Conservation (phyloP, 2,113 vertebrate species). For the Chauna torquata region DNA sequence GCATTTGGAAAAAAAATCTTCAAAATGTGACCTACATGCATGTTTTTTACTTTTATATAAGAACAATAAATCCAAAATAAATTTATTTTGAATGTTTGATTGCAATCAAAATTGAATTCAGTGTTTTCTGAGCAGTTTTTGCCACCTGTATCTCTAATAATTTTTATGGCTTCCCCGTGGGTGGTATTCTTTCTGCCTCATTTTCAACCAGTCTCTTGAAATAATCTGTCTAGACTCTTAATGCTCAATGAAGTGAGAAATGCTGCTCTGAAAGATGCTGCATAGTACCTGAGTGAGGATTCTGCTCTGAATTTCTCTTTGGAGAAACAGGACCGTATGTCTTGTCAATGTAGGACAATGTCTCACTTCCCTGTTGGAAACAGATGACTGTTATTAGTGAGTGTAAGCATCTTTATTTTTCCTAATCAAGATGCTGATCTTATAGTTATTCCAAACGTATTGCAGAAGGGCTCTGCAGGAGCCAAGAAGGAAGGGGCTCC, state of each 20-base stretch:
- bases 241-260: background rate
- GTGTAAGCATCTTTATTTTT: background rate
- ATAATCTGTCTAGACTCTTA: constrained; percentile 14
- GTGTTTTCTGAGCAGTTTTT: background rate
- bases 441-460: background rate
- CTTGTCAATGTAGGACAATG: background rate
- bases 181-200: background rate
- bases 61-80: background rate
- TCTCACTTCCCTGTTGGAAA: background rate
- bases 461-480: background rate
- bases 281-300: background rate
- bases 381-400: background rate
- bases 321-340: background rate
- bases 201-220: constrained; percentile 12
- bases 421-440: background rate
- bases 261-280: background rate
- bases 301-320: background rate
- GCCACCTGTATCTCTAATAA: background rate
- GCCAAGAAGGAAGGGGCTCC: background rate
- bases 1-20: background rate
- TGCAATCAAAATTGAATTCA: background rate
- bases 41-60: background rate
- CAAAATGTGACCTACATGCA: background rate
- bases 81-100: background rate
- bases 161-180: background rate